Base-by-base conservation (phyloP, 2,113 vertebrate genomes). In the Bombycilla garrulus region DNA sequence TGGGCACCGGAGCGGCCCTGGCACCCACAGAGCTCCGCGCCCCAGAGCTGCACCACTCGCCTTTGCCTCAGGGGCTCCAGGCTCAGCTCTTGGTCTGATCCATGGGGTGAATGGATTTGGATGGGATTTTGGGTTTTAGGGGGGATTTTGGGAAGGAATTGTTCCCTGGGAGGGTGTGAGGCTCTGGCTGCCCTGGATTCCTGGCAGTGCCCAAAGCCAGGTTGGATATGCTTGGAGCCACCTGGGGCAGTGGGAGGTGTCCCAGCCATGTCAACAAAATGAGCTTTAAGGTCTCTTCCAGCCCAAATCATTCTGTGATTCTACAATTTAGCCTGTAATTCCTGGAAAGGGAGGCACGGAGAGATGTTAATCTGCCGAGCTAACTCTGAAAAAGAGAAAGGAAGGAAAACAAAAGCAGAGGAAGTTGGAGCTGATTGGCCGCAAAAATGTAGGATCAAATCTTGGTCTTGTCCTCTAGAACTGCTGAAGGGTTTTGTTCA, bases 181-280 rank as follows among this genome's bases (percentile, higher is more conserved):
- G 38, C 28, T 22, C 45, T 78, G 73, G 57, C 20, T 71, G 85
- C 17, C 15, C 67, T 56, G 69, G 10, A 73, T 73, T 45, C 38
- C 69, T 74, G 86, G 38, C 0, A 38, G 13, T 53, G 53, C 0
- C 35, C 70, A 7, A 53, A 21, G 47, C 10, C 29, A 24, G 7
- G 2, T 0, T 56, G 74, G 58, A 36, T 2, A 2, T 47, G 4
- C 4, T 24, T 10, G 18, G 51, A 65, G 8, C 33, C 2, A 0
- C 16, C 28, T 53, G 45, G 29, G 11, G 3, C 0, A 5, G 16
- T 35, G 54, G 16, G 0, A 76, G 6, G 5, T 15, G 45, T 25
- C 38, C 42, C 57, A 79, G 42, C 24, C 54, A 13, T 0, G n/a
- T n/a, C 5, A 19, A 17, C 9, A 48, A 19, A 82, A 76, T 20